Evolutionary conservation across 2,888 invertebrate genomes (phyloP).

Genomic region (Odontothrips loti): DNA sequence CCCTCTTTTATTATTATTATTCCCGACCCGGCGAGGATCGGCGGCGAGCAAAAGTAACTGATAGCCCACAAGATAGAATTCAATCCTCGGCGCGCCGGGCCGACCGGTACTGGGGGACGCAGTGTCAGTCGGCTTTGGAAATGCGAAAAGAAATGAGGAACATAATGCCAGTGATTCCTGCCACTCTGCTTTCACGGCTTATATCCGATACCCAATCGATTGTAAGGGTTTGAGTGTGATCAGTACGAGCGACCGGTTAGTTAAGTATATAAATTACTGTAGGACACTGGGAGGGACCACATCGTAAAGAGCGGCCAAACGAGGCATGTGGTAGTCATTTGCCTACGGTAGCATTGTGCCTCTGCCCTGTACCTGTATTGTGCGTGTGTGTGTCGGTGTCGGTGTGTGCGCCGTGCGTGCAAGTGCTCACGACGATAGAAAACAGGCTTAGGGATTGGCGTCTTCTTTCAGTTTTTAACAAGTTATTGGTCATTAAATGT

Average conservation of each 20-base stretch:
- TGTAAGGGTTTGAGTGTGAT: constrained; percentile 16
- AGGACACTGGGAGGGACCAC: constrained; percentile 7
- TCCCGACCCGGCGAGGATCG: no score
- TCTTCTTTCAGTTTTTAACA: constrained; percentile 21
- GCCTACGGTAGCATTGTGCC: constrained; percentile 19
- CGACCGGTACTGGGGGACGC: no score
- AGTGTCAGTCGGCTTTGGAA: no score
- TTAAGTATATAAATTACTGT: constrained; percentile 25
- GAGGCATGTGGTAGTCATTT: constrained; percentile 22
- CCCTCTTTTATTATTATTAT: no score
- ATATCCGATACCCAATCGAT: neutral
- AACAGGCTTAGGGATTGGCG: constrained; percentile 22
- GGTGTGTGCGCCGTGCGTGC: neutral
- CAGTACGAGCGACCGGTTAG: constrained; percentile 18
- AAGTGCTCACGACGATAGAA: constrained; percentile 7
- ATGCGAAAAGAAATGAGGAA: no score
- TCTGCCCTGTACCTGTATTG: neutral
- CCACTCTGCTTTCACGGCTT: neutral
- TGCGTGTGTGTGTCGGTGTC: no score
- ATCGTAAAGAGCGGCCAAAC: constrained; percentile 12
- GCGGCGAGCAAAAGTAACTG: no score
- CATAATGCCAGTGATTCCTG: no score
- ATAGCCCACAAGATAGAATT: no score
- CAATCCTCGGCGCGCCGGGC: no score
- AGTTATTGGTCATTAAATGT: constrained; percentile 27